Percentiles rank a stretch among this genome's conserved stretches.
phyloP scores from a whole-genome alignment of 2,888 invertebrate genomes.

The Amphipoea oculea region DNA sequence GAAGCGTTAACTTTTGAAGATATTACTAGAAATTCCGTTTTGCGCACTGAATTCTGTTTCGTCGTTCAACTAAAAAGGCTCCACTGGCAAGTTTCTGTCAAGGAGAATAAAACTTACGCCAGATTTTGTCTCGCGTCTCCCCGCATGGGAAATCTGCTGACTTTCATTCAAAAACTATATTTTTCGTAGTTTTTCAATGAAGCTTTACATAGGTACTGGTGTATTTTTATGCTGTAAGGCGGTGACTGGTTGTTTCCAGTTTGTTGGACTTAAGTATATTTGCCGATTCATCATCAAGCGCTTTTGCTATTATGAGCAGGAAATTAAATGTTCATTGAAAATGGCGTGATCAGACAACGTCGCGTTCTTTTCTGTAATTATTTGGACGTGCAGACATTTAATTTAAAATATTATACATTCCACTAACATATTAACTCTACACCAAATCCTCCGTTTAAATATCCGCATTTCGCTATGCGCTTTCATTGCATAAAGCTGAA shows the following conservation, averaged over 20 bases:
- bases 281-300: slow-evolving; percentile 39
- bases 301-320: slow-evolving; percentile 38
- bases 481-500: slow-evolving; percentile 22
- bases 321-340: slow-evolving; percentile 54
- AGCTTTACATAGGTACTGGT: slow-evolving; percentile 40
- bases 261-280: slow-evolving; percentile 34
- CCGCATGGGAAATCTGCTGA: slow-evolving; percentile 70
- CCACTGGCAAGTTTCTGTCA: slow-evolving; percentile 67
- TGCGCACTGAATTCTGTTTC: slow-evolving; percentile 66
- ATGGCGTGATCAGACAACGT: slow-evolving; percentile 23
- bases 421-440: background rate
- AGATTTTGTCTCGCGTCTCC: slow-evolving; percentile 67
- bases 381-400: background rate
- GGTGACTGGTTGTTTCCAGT: slow-evolving; percentile 42
- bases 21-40: slow-evolving; percentile 64
- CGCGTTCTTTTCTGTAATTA: slow-evolving; percentile 28
- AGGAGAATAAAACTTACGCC: slow-evolving; percentile 68
- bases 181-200: slow-evolving; percentile 60
- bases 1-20: slow-evolving; percentile 65
- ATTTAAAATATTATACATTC: slow-evolving; percentile 8
- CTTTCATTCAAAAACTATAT: slow-evolving; percentile 66
- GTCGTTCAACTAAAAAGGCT: slow-evolving; percentile 67
- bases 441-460: slow-evolving; percentile 3
- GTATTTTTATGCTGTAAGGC: slow-evolving; percentile 9
- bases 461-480: slow-evolving; percentile 3